phyloP scores from a whole-genome alignment of 2,797 vertebrate species.

The Oreonectes daqikongensis region DNA sequence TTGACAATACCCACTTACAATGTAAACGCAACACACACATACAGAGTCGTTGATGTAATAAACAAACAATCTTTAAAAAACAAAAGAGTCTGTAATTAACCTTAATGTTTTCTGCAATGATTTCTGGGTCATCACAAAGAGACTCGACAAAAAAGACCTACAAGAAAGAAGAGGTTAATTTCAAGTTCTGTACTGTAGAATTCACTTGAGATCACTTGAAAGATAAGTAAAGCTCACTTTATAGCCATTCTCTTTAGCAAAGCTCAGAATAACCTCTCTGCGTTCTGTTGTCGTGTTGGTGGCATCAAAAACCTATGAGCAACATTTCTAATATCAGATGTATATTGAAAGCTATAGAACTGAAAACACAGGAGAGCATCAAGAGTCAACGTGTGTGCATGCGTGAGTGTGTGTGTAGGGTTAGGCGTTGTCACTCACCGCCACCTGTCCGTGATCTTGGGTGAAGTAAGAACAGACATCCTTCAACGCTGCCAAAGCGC shows the following conservation, averaged over 20 bases:
- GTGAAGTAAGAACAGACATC: constrained; percentile 84
- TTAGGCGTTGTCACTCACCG: constrained; percentile 72
- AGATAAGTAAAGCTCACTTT: constrained; percentile 74
- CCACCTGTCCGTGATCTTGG: constrained; percentile 77
- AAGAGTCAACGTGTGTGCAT: too few relatives aligned
- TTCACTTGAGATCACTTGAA: not conserved
- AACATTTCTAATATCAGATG: too few relatives aligned
- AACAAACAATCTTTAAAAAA: not conserved
- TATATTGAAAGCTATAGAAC: not conserved
- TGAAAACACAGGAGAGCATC: too few relatives aligned
- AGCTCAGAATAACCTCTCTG: constrained; percentile 81
- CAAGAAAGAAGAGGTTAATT: not conserved
- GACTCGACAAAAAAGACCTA: constrained; percentile 91
- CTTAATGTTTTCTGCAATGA: constrained; percentile 90
- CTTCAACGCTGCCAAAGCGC: constrained; percentile 81
- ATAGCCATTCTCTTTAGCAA: constrained; percentile 86
- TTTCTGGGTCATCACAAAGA: constrained; percentile 84
- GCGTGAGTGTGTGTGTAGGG: not conserved
- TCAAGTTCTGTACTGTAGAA: not conserved
- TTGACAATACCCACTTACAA: not conserved
- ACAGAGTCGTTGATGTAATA: not conserved
- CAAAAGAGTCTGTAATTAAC: too few relatives aligned
- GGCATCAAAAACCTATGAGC: constrained; percentile 89
- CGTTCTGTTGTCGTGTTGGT: constrained; percentile 89
- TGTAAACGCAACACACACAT: not conserved